phyloP scores from a whole-genome alignment of 2,797 vertebrate species.

The Dermochelys coriacea region DNA sequence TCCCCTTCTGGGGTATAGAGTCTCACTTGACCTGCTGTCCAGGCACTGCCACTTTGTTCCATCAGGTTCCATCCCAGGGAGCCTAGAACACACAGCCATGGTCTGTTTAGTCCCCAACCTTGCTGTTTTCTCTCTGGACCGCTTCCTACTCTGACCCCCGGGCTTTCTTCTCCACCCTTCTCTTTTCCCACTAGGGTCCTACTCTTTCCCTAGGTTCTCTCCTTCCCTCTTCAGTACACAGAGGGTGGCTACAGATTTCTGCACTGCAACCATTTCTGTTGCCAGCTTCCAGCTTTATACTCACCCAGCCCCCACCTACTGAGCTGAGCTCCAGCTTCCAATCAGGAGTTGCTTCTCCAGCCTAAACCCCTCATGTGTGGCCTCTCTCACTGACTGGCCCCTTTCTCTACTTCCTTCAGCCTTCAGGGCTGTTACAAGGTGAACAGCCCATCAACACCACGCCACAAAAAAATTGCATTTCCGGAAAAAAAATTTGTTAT shows the following conservation, averaged over 20 bases:
- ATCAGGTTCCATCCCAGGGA: background rate
- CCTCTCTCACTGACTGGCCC: background rate
- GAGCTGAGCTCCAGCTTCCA: background rate
- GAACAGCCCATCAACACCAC: background rate
- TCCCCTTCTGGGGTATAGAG: background rate
- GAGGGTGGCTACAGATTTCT: background rate
- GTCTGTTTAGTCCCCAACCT: background rate
- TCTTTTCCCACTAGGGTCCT: background rate
- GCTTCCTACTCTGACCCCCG: background rate
- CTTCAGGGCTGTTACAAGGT: background rate
- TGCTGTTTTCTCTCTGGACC: background rate
- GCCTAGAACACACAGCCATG: background rate
- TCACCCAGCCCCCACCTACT: background rate
- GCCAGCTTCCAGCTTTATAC: background rate
- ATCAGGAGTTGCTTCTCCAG: background rate
- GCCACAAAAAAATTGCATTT: background rate
- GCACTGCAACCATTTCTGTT: background rate
- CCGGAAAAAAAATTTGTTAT: background rate
- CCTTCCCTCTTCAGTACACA: background rate
- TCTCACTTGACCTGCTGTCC: background rate
- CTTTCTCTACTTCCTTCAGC: background rate
- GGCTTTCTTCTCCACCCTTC: background rate
- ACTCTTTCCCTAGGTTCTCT: background rate
- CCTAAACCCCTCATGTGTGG: background rate
- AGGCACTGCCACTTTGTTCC: background rate